Percentiles rank a stretch among this genome's conserved stretches.
Evolutionary conservation across 2,888 invertebrate species (phyloP).

Genomic region (Rhaphigaster nebulosa): DNA sequence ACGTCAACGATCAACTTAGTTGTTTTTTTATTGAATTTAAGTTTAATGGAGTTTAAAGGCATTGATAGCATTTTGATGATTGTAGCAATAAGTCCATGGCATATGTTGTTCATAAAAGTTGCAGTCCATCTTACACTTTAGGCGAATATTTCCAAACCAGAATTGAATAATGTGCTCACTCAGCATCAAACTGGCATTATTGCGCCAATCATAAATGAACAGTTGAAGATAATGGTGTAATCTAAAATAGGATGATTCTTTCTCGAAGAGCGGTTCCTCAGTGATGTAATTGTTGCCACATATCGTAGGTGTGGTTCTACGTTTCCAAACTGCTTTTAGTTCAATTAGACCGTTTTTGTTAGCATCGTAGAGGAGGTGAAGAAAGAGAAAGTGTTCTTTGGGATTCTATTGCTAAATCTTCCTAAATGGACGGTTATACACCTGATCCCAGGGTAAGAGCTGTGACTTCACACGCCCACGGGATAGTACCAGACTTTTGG

Average conservation of each 20-base stretch:
- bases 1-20: too few relatives aligned
- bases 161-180: background rate
- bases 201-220: background rate
- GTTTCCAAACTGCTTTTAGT: background rate
- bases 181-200: background rate
- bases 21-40: too few relatives aligned
- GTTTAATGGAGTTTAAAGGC: too few relatives aligned
- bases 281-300: background rate
- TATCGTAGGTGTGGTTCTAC: conserved; percentile 6
- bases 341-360: conserved; percentile 16
- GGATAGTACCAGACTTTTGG: background rate
- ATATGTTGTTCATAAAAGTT: too few relatives aligned
- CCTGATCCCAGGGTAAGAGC: background rate
- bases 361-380: background rate
- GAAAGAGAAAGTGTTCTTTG: background rate
- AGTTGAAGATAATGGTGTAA: background rate
- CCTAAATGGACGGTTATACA: background rate
- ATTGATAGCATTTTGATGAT: too few relatives aligned
- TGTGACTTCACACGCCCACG: background rate
- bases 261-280: background rate
- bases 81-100: too few relatives aligned
- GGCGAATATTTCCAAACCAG: background rate
- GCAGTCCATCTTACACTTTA: too few relatives aligned
- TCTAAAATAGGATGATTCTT: background rate
- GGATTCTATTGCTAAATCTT: conserved; percentile 14